Base-by-base conservation (phyloP, 1,140 invertebrate genomes). In the Ips typographus region DNA sequence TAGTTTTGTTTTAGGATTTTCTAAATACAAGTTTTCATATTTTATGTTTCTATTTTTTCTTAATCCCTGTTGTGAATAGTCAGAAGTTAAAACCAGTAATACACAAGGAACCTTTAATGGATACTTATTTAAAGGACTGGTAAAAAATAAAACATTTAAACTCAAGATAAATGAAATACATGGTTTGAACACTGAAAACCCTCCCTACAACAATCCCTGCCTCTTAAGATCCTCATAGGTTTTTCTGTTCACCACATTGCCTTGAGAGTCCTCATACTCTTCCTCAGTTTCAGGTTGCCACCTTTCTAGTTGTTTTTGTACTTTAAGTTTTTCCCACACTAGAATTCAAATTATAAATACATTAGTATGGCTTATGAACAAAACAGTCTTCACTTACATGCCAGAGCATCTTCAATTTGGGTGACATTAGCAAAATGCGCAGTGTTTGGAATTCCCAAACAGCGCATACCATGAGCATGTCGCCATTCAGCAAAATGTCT, bases 351-450 rank as follows among this genome's bases (percentile, higher is more conserved):
- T 37, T 8, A 22, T 59, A 40, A 1, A 40, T 4, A 1, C 53
- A 41, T 40, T 62, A 68, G 70, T 76, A 77, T 70, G 61, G 71
- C 57, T 41, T 53, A 47, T 36, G 41, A 43, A 63, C 0, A 44
- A 51, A 72, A 87, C 0, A 22, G 22, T 22, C 22, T 22, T 22
- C 22, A 22, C 89, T 87, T 85, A 93, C 90, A 83, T 56, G 93
- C 92, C 51, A 99, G 84, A 2, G 98, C 98, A 84, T 99, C 98
- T 82, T 99, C 96, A 78, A 99, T 99, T 75, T 96, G 94, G 4
- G 98, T 99, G 3, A 99, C 97, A 82, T 99, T 99, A 4, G 98
- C 97, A 85, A 99, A 99, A 85, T 99, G 98, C 5, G 98, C 97
- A 0, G 98, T 99, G 81, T 99, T 99, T 1, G 98, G 98, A 76